These are phyloP conservation scores for Coelopa frigida DNA, from an alignment of 1,140 invertebrate species.

Conservation along the genomic window DNA sequence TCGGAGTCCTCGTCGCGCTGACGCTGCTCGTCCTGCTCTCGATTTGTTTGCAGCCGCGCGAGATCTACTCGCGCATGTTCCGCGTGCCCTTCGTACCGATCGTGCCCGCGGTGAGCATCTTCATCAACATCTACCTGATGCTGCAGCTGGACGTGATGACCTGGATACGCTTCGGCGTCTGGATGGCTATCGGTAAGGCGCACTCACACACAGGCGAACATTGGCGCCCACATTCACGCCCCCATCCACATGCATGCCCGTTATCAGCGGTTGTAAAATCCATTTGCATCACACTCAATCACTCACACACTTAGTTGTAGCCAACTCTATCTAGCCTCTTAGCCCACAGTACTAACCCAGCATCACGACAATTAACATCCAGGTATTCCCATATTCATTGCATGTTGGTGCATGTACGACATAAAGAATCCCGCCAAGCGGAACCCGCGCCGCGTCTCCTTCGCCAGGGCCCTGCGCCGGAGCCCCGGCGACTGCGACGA, in stretches of 20 bases:
- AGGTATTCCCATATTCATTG: slow-evolving; percentile 38
- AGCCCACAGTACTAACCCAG: background rate
- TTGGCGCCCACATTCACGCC: background rate
- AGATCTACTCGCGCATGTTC: slow-evolving; percentile 26
- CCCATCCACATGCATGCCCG: background rate
- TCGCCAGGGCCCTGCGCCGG: slow-evolving; percentile 16
- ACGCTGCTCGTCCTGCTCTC: slow-evolving; percentile 23
- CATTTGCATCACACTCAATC: slow-evolving; percentile 5
- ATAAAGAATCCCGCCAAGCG: slow-evolving; percentile 26
- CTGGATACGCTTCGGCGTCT: slow-evolving; percentile 65
- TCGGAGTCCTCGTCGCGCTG: slow-evolving; percentile 23
- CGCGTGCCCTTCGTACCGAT: slow-evolving; percentile 66
- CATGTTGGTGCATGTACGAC: slow-evolving; percentile 39
- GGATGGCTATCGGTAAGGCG: slow-evolving; percentile 56
- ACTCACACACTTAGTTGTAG: background rate
- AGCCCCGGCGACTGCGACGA: background rate
- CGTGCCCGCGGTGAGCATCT: slow-evolving; percentile 59
- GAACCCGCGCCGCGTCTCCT: slow-evolving; percentile 26
- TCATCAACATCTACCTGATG: slow-evolving; percentile 68
- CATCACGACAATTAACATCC: slow-evolving; percentile 4
- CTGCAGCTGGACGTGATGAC: slow-evolving; percentile 57
- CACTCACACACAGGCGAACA: background rate
- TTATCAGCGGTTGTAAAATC: background rate
- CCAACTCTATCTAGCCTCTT: no score
- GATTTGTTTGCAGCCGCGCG: slow-evolving; percentile 33